Evolutionary conservation across 2,888 invertebrate species (phyloP).

Genomic region (Acheta domesticus): DNA sequence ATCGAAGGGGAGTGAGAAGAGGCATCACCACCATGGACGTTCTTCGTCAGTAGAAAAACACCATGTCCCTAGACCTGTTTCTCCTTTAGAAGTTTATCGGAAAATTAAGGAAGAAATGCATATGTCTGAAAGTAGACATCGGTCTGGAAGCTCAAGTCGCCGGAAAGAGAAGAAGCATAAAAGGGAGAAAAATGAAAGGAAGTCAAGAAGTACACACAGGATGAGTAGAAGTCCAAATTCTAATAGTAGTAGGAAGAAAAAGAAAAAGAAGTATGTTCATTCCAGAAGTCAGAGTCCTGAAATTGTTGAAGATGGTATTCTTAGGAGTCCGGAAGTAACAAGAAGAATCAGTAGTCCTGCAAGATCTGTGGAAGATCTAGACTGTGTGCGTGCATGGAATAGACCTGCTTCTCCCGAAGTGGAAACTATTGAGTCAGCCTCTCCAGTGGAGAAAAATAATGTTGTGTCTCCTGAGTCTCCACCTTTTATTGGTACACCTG

Average conservation of each 20-base stretch:
- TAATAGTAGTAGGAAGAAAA: constrained; percentile 54
- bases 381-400: constrained; percentile 22
- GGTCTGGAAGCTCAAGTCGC: constrained; percentile 36
- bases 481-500: constrained; percentile 23
- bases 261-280: constrained; percentile 58
- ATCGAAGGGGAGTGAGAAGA: constrained; percentile 44
- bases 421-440: neutral
- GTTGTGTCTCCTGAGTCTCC: constrained; percentile 30
- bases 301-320: neutral
- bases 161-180: constrained; percentile 52
- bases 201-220: constrained; percentile 55
- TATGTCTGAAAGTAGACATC: constrained; percentile 28
- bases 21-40: constrained; percentile 45
- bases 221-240: constrained; percentile 41
- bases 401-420: constrained; percentile 26
- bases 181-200: constrained; percentile 68
- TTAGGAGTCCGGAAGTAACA: neutral
- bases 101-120: constrained; percentile 35
- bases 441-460: constrained; percentile 26
- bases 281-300: constrained; percentile 49
- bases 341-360: neutral
- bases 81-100: constrained; percentile 32
- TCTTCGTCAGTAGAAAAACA: constrained; percentile 42
- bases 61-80: constrained; percentile 32
- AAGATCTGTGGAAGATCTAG: constrained; percentile 22